Evolutionary conservation across 2,797 vertebrate species (phyloP).

Genomic region (Acanthurus lineatus): DNA sequence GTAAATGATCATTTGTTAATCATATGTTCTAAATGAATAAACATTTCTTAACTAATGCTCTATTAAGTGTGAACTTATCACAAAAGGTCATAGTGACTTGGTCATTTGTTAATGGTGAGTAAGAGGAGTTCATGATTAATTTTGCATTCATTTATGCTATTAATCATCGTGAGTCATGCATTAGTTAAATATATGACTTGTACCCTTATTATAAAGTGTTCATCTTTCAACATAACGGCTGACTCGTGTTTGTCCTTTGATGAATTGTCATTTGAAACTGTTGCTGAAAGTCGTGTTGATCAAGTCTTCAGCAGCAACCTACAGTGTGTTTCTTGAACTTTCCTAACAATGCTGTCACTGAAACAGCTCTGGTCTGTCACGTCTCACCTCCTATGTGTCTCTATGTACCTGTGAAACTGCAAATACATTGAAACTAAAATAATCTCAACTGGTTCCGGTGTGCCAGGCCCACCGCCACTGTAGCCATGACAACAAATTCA

Average conservation of each 20-base stretch:
- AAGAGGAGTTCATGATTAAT: neutral
- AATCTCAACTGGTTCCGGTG: conserved; percentile 67
- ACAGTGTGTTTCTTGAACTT: neutral
- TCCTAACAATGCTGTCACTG: conserved; percentile 11
- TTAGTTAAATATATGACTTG: neutral
- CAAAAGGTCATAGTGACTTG: neutral
- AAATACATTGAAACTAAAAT: conserved; percentile 73
- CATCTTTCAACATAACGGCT: neutral
- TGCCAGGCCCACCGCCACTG: conserved; percentile 21
- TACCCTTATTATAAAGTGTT: neutral
- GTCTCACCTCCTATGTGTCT: conserved; percentile 48
- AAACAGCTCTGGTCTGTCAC: conserved; percentile 33
- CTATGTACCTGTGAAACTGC: conserved; percentile 63
- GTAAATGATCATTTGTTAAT: too few species aligned
- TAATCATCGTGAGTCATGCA: neutral
- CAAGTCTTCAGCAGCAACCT: neutral
- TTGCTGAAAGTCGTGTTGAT: neutral
- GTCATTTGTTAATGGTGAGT: neutral
- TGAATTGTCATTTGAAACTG: neutral
- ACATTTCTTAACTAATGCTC: neutral
- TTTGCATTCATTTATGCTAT: neutral
- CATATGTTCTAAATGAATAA: too few species aligned
- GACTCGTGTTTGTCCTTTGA: neutral
- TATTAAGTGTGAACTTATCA: neutral
- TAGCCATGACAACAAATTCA: conserved; percentile 80